Evolutionary conservation across 2,797 vertebrate species (phyloP), one percentile per base, ranked within the genome.

Genomic region (Chrysolophus pictus): DNA sequence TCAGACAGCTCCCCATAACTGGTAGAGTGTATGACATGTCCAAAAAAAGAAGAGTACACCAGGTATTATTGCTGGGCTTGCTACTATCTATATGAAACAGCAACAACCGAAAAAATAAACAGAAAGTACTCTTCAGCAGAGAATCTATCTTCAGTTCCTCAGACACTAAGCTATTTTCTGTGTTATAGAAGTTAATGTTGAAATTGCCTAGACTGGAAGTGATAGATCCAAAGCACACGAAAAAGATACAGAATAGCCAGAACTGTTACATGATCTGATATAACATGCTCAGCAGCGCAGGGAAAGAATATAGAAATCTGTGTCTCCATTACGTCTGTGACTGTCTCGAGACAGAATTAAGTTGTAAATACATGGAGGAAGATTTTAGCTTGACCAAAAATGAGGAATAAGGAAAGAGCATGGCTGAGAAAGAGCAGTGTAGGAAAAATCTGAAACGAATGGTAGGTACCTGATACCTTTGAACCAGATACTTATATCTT

Each of bases 121-220:
- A 58, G 6, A 77, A 62, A 58, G 2, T 44, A 3, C 3, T 80
- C 4, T 63, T 85, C 39, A 69, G 4, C 8, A 33, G 29, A 51
- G 59, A 79, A 59, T 59, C 14, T 29, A 2, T 72, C 62, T 67
- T 79, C 16, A 37, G 17, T 72, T 87, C 41, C 19, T 77, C n/a
- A 74, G 46, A 76, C 42, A 19, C 28, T 35, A 33, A 78, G 3
- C 4, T 17, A 1, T 64, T 39, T 64, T 77, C 44, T 56, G 13
- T 53, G 11, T 15, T 59, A 4, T 17, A 51, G 11, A 56, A 3
- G 2, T 1, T 4, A 2, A 9, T n/a, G 6, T 46, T 77, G 26
- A 10, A 71, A 2, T 55, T 71, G 8, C n/a, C 44, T 84, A 26
- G 22, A n/a, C 3, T 28, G 29, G 19, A 71, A 17, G 14, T 9